Evolutionary conservation across 2,797 vertebrate species (phyloP).

Genomic region (Coccyzus lansbergi): DNA sequence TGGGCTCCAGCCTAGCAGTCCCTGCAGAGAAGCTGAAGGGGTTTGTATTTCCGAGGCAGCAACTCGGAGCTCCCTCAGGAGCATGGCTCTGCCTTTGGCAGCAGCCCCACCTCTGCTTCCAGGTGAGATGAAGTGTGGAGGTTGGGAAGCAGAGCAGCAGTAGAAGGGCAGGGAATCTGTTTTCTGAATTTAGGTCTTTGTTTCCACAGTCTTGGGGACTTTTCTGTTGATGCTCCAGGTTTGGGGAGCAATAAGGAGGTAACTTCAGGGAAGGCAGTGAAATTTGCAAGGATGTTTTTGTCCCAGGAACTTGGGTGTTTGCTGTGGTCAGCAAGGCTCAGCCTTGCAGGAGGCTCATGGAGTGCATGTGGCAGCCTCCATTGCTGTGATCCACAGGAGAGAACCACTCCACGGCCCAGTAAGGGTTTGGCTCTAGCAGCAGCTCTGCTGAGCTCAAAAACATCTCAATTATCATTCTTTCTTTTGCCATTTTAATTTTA

Average conservation of each 20-base stretch:
- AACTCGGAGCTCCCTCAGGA: background rate
- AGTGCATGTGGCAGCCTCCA: background rate
- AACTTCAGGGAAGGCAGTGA: background rate
- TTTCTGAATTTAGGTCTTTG: background rate
- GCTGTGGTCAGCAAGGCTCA: background rate
- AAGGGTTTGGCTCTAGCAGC: background rate
- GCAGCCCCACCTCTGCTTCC: background rate
- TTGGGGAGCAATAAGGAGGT: background rate
- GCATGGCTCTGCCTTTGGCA: background rate
- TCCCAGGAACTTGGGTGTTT: background rate
- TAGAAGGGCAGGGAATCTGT: background rate
- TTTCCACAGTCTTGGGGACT: background rate
- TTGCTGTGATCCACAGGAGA: background rate
- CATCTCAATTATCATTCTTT: background rate
- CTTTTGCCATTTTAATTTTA: background rate
- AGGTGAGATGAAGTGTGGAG: background rate
- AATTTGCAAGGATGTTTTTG: background rate
- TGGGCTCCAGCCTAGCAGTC: background rate
- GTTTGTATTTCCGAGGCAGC: background rate
- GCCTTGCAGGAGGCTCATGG: rapidly evolving
- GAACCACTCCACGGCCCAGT: background rate
- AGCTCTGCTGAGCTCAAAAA: background rate
- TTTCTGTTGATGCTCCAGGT: background rate
- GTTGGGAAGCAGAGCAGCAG: background rate
- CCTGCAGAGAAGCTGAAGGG: background rate